Conservation (phyloP, 1,140 invertebrate species). For the Oreohelix idahoensis region DNA sequence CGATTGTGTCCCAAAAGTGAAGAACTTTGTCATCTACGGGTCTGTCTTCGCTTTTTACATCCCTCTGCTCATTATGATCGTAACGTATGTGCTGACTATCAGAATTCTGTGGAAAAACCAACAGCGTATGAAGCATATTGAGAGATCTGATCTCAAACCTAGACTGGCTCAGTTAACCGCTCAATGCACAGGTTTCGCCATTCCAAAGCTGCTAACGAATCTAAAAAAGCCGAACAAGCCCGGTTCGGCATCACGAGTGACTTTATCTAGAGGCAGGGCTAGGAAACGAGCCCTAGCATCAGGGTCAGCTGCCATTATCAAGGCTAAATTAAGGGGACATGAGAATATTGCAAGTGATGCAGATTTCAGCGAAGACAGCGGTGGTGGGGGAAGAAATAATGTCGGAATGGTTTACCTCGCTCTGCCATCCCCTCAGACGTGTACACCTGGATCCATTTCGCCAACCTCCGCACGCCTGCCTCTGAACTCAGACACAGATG, state of each 20-base stretch:
- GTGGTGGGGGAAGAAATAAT: neutral
- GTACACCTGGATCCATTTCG: neutral
- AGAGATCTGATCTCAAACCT: slow-evolving; percentile 55
- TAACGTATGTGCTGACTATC: slow-evolving; percentile 93
- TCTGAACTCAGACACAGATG: slow-evolving; percentile 16
- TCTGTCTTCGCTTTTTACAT: slow-evolving; percentile 96
- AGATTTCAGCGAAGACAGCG: neutral
- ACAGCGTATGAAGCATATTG: slow-evolving; percentile 59
- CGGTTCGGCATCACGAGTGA: neutral
- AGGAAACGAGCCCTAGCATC: neutral
- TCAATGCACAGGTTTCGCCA: slow-evolving; percentile 41
- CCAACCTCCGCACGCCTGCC: neutral
- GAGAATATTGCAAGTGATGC: neutral
- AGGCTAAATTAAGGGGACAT: neutral
- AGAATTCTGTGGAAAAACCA: slow-evolving; percentile 73
- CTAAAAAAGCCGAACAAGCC: neutral
- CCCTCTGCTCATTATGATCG: slow-evolving; percentile 92
- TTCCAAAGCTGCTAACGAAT: slow-evolving; percentile 33
- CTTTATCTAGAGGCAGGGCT: neutral
- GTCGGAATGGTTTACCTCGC: slow-evolving; percentile 10
- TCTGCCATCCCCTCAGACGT: neutral
- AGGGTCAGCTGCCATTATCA: no score
- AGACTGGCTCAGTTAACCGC: slow-evolving; percentile 44
- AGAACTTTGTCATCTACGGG: slow-evolving; percentile 88
- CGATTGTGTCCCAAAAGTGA: slow-evolving; percentile 79